Base-by-base conservation (phyloP, 2,888 invertebrate genomes). In the Synanthedon formicaeformis region DNA sequence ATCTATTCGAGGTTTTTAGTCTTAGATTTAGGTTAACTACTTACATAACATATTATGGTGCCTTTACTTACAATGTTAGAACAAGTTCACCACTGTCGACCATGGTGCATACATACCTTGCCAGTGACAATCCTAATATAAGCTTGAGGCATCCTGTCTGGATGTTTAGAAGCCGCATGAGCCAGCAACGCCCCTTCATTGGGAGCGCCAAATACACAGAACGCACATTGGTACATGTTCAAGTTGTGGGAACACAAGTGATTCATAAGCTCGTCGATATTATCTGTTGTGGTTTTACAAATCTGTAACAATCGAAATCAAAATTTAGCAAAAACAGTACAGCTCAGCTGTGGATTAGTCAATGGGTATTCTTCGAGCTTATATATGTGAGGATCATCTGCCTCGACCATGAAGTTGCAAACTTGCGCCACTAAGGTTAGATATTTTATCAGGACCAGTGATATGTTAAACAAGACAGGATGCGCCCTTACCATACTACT, bases 191-290 rank as follows among this genome's bases (percentile, higher is more conserved):
- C 76, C 0, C 53, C 34, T 57, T 88, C 80, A n/a, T 64, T 71
- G 56, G 80, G 78, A 0, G 77, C 77, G 0, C 87, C 87, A 53
- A 65, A 65, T 0, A 78, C 66, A 55, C 89, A 89, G 73, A 81
- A 83, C 0, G 79, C 70, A 59, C 89, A 89, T 63, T 78, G 86
- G 56, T 83, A 86, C 52, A 82, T 57, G 56, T 71, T 79, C n/a
- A 88, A 55, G 0, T 73, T 77, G 57, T 90, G 90, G 1, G 27
- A 50, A 57, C 73, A 77, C 60, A 81, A 63, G 56, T 84, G 87
- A 14, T 67, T 60, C 4, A 80, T 54, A 45, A 89, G 59, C 12
- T 81, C 81, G 0, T 60, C 14, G 0, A 72, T 58, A 2, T 73
- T 71, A 1, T 66, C 55, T 5, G 60, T 54, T 12, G 58, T 57